Percentiles rank a stretch among this genome's conserved stretches.
Conservation (phyloP, 1,140 invertebrate species). For the Platyscapa corneri region DNA sequence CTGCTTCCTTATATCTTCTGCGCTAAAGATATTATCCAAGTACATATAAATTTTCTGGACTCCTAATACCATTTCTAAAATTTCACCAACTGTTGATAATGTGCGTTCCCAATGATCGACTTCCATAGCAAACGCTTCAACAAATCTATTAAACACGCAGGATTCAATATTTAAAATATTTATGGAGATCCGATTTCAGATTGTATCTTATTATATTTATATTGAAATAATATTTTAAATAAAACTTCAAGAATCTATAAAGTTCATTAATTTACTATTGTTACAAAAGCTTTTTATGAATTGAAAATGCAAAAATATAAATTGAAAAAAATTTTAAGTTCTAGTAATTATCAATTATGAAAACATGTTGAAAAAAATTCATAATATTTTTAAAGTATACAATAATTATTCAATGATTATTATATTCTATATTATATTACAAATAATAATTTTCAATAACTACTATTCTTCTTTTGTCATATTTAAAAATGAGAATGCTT, state of each 20-base stretch:
- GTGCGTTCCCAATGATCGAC: constrained; percentile 84
- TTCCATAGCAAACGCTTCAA: constrained; percentile 76
- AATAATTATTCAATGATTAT: too few species aligned
- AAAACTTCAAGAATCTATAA: not conserved
- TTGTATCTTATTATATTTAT: not conserved
- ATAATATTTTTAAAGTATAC: too few species aligned
- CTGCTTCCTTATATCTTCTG: constrained; percentile 89
- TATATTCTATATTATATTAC: too few species aligned
- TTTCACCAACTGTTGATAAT: constrained; percentile 85
- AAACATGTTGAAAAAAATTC: too few species aligned
- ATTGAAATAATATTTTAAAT: not conserved
- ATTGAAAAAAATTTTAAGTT: too few species aligned
- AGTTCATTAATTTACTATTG: too few species aligned
- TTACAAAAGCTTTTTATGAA: too few species aligned
- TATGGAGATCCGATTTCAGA: not conserved
- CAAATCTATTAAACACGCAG: constrained; percentile 76
- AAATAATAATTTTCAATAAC: too few species aligned
- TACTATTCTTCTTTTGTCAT: too few species aligned
- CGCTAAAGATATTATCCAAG: constrained; percentile 86
- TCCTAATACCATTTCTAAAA: constrained; percentile 82
- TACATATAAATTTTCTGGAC: constrained; percentile 89
- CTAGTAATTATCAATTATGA: too few species aligned
- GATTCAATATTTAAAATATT: not conserved
- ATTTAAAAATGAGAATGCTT: too few species aligned
- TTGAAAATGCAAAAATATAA: too few species aligned